A percentile compares a stretch with the other conserved stretches of the same genome.
These are phyloP conservation scores for Homarus gammarus DNA, from an alignment of 2,888 invertebrate genomes.

Conservation along the genomic window DNA sequence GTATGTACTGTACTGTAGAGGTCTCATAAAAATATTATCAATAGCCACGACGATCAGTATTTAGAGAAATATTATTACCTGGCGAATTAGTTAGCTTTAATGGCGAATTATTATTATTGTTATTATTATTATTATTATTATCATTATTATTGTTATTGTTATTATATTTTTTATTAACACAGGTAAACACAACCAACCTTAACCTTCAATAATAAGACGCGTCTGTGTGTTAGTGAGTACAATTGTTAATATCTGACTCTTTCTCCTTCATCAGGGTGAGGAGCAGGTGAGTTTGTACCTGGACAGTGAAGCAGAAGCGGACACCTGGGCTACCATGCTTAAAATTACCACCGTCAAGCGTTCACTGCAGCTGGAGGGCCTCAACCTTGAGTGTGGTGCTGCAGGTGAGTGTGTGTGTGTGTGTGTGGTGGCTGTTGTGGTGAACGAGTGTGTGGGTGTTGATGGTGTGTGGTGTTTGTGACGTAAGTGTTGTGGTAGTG, in stretches of 20 bases:
- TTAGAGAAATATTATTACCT: no score
- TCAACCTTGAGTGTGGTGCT: constrained; percentile 63
- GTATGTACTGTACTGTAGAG: no score
- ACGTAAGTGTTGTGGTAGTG: neutral
- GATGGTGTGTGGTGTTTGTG: constrained; percentile 4
- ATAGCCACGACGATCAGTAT: no score
- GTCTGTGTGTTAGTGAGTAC: neutral
- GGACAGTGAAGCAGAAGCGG: constrained; percentile 33
- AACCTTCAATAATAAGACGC: constrained; percentile 6
- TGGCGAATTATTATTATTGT: no score
- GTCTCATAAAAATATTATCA: no score
- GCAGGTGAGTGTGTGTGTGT: constrained; percentile 50
- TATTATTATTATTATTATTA: no score
- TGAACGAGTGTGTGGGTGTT: neutral
- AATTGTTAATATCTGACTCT: neutral
- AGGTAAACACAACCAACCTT: no score
- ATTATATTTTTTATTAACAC: no score
- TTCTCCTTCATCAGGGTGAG: constrained; percentile 31
- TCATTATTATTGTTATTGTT: neutral
- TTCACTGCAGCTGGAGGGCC: constrained; percentile 58
- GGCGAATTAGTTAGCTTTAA: no score
- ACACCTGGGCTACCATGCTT: constrained; percentile 53
- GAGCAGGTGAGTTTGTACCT: constrained; percentile 53
- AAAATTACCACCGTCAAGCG: constrained; percentile 43
- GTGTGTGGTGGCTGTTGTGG: neutral